Base-by-base conservation (phyloP, 2,113 vertebrate species). In the Alligator mississippiensis region DNA sequence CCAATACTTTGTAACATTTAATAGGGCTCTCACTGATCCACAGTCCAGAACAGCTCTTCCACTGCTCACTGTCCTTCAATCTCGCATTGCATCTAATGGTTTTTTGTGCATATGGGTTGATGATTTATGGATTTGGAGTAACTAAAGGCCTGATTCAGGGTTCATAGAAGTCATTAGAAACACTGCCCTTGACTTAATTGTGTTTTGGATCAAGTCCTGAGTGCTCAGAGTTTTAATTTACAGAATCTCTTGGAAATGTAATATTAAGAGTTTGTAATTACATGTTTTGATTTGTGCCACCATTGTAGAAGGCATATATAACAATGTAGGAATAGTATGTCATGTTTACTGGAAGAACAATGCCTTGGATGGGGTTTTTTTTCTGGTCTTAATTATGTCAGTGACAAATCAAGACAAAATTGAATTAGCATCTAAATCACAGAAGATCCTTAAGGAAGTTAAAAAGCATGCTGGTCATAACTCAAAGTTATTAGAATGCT, bases 121-220 rank as follows among this genome's bases (percentile, higher is more conserved):
- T 70, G 30, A 2, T 68, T 63, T 34, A 30, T 70, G 58, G 16
- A n/a, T 63, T 89, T 72, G 60, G 72, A 77, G 62, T 22, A 61
- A 66, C 19, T 60, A 28, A 77, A 19, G 21, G 2, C 30, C 86
- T 84, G 61, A 21, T 88, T 82, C 75, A 82, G 72, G 87, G 59
- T 22, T 81, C 58, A 3, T 81, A 76, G 80, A 57, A 1, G 70
- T 79, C 47, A 19, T 79, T 28, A 82, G 15, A 47, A 47, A 47
- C 7, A 47, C 47, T 47, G 47, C 8, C 61, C 28, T 63, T 1
- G 0, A 47, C 25, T 10, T 1, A 0, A 19, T n/a, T 89, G 70
- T 8, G 3, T 38, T 79, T 76, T 0, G 61, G 28, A 77, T 82
- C 28, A 77, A 16, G 79, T 64, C 18, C 0, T 0, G 28, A 63